Conservation (phyloP, 1,140 invertebrate genomes). For the Periplaneta americana region DNA sequence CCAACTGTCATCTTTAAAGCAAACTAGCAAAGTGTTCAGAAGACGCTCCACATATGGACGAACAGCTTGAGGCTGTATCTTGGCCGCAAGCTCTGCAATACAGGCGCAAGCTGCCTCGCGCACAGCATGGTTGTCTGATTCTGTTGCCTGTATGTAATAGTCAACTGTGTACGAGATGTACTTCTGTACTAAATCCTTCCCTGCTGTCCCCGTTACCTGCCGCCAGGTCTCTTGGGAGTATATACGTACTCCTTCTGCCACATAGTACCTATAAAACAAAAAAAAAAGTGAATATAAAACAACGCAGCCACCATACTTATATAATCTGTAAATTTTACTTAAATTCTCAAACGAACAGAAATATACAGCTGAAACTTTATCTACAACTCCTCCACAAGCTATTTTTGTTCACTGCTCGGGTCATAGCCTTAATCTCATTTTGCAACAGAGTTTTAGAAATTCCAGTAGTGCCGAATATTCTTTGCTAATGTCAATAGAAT, state of each 20-base stretch:
- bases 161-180: constrained; percentile 42
- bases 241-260: constrained; percentile 50
- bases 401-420: too few species aligned
- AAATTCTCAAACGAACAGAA: too few species aligned
- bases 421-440: too few species aligned
- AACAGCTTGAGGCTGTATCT: constrained; percentile 40
- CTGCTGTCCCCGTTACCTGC: constrained; percentile 40
- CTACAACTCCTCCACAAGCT: too few species aligned
- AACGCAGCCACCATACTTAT: too few species aligned
- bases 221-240: constrained; percentile 54
- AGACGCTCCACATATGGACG: constrained; percentile 38
- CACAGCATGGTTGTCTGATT: constrained; percentile 51
- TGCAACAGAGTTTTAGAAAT: too few species aligned
- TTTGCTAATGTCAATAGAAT: too few species aligned
- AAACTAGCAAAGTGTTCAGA: constrained; percentile 41
- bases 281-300: too few species aligned
- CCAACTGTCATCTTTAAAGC: constrained; percentile 53
- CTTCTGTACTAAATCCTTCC: constrained; percentile 44
- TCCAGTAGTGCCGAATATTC: too few species aligned
- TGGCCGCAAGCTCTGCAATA: constrained; percentile 49
- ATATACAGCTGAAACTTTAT: too few species aligned
- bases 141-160: constrained; percentile 45
- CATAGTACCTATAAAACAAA: constrained; percentile 43
- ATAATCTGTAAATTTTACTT: too few species aligned
- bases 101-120: constrained; percentile 53